Conservation (phyloP, 2,797 vertebrate species). For the Enteromius trimaculatus region DNA sequence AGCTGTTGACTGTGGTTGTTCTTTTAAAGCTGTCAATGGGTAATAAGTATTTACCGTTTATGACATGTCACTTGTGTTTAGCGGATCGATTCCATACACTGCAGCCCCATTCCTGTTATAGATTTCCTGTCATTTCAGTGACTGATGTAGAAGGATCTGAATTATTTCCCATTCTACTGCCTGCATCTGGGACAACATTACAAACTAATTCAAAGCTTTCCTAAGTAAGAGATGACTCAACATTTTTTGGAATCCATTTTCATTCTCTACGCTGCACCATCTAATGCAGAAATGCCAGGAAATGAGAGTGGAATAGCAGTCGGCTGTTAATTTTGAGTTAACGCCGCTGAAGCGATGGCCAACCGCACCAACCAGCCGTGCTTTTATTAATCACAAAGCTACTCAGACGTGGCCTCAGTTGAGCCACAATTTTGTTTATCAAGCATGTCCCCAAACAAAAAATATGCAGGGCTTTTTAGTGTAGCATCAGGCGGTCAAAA, state of each 20-base stretch:
- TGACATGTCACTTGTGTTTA: constrained; percentile 64
- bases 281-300: constrained; percentile 52
- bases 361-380: constrained; percentile 34
- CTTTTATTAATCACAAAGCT: constrained; percentile 57
- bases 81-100: constrained; percentile 69
- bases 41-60: constrained; percentile 77
- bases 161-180: constrained; percentile 45
- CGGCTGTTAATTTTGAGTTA: constrained; percentile 30
- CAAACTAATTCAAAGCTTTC: constrained; percentile 55
- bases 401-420: constrained; percentile 47
- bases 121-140: constrained; percentile 74
- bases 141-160: constrained; percentile 64
- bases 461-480: background rate
- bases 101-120: constrained; percentile 65
- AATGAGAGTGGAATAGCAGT: constrained; percentile 42
- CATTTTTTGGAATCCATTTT: constrained; percentile 52
- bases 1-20: constrained; percentile 55
- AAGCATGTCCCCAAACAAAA: constrained; percentile 34
- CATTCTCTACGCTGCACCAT: constrained; percentile 42
- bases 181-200: constrained; percentile 44
- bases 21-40: constrained; percentile 68
- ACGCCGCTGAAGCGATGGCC: constrained; percentile 22
- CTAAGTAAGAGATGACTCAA: constrained; percentile 64
- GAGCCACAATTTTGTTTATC: constrained; percentile 44
- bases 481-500: background rate